Evolutionary conservation across 1,140 invertebrate species (phyloP).

Genomic region (Tigriopus japonicus): DNA sequence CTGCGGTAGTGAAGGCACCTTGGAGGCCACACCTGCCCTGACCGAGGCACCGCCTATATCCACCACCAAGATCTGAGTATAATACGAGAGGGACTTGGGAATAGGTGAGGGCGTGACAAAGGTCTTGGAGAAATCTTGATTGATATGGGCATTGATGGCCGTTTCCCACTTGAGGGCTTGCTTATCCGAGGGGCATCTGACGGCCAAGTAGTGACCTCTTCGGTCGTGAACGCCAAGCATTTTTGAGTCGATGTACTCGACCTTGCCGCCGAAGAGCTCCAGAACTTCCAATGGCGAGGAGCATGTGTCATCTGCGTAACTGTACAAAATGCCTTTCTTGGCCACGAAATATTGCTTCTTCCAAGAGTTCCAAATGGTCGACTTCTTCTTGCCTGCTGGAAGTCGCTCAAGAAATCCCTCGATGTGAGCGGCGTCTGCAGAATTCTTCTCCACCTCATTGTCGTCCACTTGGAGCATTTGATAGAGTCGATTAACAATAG

Average conservation of each 20-base stretch:
- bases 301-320: conserved; percentile 22
- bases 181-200: conserved; percentile 28
- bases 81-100: conserved; percentile 24
- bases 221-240: conserved; percentile 36
- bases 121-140: conserved; percentile 30
- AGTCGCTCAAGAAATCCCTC: conserved; percentile 33
- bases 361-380: conserved; percentile 39
- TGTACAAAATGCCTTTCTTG: conserved; percentile 31
- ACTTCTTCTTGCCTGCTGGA: conserved; percentile 33
- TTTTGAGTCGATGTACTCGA: conserved; percentile 31
- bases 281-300: conserved; percentile 20
- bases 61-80: conserved; percentile 29
- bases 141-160: conserved; percentile 33
- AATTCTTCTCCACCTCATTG: no score
- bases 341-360: conserved; percentile 33
- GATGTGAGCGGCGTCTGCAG: conserved; percentile 19
- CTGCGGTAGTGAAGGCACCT: conserved; percentile 33
- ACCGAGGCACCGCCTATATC: conserved; percentile 39
- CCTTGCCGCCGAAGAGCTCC: conserved; percentile 33
- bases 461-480: no score
- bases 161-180: conserved; percentile 33
- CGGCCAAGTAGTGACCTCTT: conserved; percentile 34
- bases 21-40: conserved; percentile 36
- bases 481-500: no score
- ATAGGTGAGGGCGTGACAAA: conserved; percentile 30